Evolutionary conservation across 2,888 invertebrate genomes (phyloP), one percentile per base, ranked within the genome.

Genomic region (Chaetogeoica ovagalla): DNA sequence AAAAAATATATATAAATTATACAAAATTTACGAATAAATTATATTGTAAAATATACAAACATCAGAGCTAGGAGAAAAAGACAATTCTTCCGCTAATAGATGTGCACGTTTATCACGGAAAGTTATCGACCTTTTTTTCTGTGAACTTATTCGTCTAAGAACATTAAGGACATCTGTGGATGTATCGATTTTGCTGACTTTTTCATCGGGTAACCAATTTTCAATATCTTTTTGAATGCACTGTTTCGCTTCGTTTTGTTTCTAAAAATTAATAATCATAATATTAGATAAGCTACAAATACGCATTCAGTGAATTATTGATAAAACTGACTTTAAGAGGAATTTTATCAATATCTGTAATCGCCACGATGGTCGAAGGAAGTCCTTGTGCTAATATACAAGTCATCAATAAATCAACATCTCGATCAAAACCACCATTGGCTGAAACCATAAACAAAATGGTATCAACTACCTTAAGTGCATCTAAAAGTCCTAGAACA

Each of bases 391-490:
- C 93, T 86, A 94, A 90, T 8, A 94, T 89, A 84, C 93, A 89
- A 23, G 92, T 91, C 37, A 97, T 88, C 30, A 95, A 90, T 84
- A 91, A 90, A 83, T 92, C 91, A 0, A 95, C 95, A 91, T 92
- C 93, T 82, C 90, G 89, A 85, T 95, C 95, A 76, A 90, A 87
- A 15, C 89, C 89, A 83, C 86, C 86, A 0, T 93, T 91, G 23
- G 79, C 79, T 1, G 94, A 93, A 65, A 94, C 89, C 13, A 97
- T 86, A 85, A 95, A 91, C 6, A 98, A 85, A 2, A 94, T 90
- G 2, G 94, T 93, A 85, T 97, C 96, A 39, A 95, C 92, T 9
- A 96, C 91, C 89, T 96, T 96, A 1, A 93, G 87, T n/a, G 92
- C 89, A 88, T 96, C 96, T 79, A 96, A 87, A 8, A 92, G 87